Percentiles rank a stretch among this genome's conserved stretches.
These are phyloP conservation scores for Mormyrops boulengeri DNA, from an alignment of 2,797 vertebrate species.

Conservation along the genomic window DNA sequence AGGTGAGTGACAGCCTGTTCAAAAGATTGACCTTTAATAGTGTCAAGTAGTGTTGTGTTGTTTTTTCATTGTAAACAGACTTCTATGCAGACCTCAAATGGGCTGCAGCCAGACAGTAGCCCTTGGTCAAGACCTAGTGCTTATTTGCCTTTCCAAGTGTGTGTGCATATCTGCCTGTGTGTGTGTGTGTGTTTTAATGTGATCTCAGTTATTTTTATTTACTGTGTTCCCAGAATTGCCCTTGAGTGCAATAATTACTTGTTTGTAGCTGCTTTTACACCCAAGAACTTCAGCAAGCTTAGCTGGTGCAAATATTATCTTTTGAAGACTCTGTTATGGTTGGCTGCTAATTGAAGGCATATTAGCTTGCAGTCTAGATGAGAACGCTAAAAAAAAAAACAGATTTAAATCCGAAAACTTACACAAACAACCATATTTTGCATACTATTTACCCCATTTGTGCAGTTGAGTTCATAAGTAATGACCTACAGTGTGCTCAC, in stretches of 20 bases:
- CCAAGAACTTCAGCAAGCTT: background rate
- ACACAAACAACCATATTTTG: background rate
- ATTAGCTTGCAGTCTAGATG: background rate
- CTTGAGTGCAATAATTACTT: background rate
- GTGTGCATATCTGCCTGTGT: background rate
- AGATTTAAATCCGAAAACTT: background rate
- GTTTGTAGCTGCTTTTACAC: background rate
- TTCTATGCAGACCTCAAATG: background rate
- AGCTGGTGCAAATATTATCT: background rate
- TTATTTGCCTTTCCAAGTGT: background rate
- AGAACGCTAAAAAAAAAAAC: background rate
- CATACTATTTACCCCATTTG: background rate
- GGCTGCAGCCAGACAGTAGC: background rate
- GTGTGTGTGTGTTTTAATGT: background rate
- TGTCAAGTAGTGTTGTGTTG: background rate
- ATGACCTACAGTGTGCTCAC: background rate
- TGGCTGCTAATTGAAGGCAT: background rate
- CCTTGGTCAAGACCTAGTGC: background rate
- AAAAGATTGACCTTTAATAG: slow-evolving; percentile 11
- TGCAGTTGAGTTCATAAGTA: background rate
- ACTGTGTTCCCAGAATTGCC: background rate
- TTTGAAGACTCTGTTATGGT: background rate
- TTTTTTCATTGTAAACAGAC: background rate
- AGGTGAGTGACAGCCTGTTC: background rate
- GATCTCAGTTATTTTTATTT: background rate